Evolutionary conservation across 2,888 invertebrate genomes (phyloP), one percentile per base, ranked within the genome.

Genomic region (Brachyopa scutellaris): DNA sequence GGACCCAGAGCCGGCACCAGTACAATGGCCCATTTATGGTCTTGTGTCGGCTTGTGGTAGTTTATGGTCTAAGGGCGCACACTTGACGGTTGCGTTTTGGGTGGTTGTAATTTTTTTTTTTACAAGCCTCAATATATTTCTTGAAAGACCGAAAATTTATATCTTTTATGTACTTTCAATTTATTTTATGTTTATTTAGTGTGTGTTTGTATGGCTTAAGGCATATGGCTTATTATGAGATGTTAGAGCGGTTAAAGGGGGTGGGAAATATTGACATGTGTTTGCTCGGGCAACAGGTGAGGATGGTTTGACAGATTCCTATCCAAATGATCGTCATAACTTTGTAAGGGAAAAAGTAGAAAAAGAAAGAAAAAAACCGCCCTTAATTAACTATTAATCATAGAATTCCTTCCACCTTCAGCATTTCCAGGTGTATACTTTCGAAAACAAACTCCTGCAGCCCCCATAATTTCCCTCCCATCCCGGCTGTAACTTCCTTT

Each of bases 111-210:
- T 79, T 66, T 17, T 3, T 42, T 23, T 31, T 17, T 4, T 29
- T 31, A n/a, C 42, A 21, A 62, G 59, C 59, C 66, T 55, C 53
- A 45, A 70, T 5, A 77, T 77, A 82, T 70, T 80, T 64, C 42
- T 57, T n/a, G 47, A 64, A 80, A 55, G 62, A 61, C 69, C 61
- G 31, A 69, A 47, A 64, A 61, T n/a, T n/a, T n/a, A n/a, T 77
- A 77, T 70, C 64, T 59, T 66, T 80, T 82, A 66, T 82, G 82
- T 82, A 66, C 82, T 77, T 82, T 82, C 77, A 82, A 82, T 82
- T 82, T 82, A 82, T 77, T 82, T 82, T 49, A 40, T 82, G 82
- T 82, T 82, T 77, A 77, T 77, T 72, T 72, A 77, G 77, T 82
- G 70, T 77, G 64, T 38, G 80, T 76, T 76, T 80, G 57, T 42